Percentiles rank a stretch among this genome's conserved stretches.
Evolutionary conservation across 2,888 invertebrate genomes (phyloP).

Genomic region (Xestoiulus laeticollis): DNA sequence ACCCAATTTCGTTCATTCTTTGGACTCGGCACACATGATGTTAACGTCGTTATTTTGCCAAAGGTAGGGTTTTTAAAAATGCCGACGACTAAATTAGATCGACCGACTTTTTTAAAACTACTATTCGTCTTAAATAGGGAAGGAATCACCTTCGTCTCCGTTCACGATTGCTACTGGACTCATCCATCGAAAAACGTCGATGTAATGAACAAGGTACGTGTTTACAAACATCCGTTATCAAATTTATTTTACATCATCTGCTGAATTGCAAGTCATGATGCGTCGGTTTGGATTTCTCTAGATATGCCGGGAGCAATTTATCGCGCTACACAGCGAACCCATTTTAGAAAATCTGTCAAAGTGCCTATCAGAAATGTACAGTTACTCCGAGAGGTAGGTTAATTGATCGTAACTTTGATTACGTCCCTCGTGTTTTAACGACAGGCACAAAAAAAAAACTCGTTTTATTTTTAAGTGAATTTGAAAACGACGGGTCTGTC

Average conservation of each 20-base stretch:
- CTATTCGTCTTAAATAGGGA: conserved; percentile 64
- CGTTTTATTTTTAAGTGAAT: conserved; percentile 65
- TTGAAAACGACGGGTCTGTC: conserved; percentile 67
- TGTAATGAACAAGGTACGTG: conserved; percentile 82
- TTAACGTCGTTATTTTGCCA: conserved; percentile 91
- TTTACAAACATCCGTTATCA: not conserved
- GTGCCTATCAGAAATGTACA: conserved; percentile 76
- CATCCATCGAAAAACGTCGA: conserved; percentile 74
- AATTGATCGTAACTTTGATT: conserved; percentile 43
- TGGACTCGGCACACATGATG: conserved; percentile 99
- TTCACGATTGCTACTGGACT: conserved; percentile 99
- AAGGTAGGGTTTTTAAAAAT: conserved; percentile 58
- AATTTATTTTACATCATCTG: not conserved
- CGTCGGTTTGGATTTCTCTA: conserved; percentile 63
- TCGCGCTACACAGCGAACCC: conserved; percentile 91
- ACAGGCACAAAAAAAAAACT: not conserved
- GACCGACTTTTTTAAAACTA: conserved; percentile 36
- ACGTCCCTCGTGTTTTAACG: not conserved
- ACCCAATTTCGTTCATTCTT: conserved; percentile 98
- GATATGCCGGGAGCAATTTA: conserved; percentile 97
- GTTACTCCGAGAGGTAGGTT: conserved; percentile 71
- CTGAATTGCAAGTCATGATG: not conserved
- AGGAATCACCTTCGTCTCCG: conserved; percentile 91
- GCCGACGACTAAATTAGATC: no score
- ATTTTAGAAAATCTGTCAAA: conserved; percentile 86